phyloP scores from a whole-genome alignment of 1,140 invertebrate species.

The Sycophila sp. region DNA sequence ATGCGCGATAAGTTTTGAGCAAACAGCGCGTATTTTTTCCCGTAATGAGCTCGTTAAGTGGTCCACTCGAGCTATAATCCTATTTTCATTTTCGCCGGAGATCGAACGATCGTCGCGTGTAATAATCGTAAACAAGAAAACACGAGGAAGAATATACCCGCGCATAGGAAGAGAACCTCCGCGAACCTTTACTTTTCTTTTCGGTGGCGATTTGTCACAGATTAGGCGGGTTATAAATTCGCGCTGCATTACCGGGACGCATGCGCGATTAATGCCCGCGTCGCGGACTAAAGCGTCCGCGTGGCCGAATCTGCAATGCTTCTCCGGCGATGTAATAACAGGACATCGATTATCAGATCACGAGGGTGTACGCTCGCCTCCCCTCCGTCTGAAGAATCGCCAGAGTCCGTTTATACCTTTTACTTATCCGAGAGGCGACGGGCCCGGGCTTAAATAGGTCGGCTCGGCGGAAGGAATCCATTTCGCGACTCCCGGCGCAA shows the following conservation, averaged over 20 bases:
- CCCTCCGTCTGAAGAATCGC: slow-evolving; percentile 47
- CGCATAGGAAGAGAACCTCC: no score
- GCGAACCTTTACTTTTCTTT: slow-evolving; percentile 34
- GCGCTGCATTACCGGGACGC: slow-evolving; percentile 44
- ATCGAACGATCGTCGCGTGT: not conserved
- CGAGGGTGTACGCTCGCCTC: slow-evolving; percentile 23
- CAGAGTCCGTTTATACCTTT: slow-evolving; percentile 50
- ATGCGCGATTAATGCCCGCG: slow-evolving; percentile 46
- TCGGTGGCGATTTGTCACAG: slow-evolving; percentile 59
- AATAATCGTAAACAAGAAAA: not conserved
- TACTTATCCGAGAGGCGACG: slow-evolving; percentile 48
- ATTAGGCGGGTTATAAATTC: slow-evolving; percentile 61
- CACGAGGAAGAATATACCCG: no score
- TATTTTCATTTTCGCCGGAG: slow-evolving; percentile 29
- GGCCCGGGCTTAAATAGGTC: slow-evolving; percentile 50
- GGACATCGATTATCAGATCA: slow-evolving; percentile 51
- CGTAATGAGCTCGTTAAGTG: not conserved
- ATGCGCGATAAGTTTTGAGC: not conserved
- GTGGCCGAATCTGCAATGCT: slow-evolving; percentile 32
- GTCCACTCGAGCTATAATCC: slow-evolving; percentile 34
- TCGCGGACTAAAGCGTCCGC: slow-evolving; percentile 23
- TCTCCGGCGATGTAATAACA: slow-evolving; percentile 51
- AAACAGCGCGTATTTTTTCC: not conserved
- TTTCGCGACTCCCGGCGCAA: slow-evolving; percentile 41
- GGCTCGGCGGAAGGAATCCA: slow-evolving; percentile 46